phyloP scores from a whole-genome alignment of 1,140 invertebrate genomes.

The Oppia nitens region DNA sequence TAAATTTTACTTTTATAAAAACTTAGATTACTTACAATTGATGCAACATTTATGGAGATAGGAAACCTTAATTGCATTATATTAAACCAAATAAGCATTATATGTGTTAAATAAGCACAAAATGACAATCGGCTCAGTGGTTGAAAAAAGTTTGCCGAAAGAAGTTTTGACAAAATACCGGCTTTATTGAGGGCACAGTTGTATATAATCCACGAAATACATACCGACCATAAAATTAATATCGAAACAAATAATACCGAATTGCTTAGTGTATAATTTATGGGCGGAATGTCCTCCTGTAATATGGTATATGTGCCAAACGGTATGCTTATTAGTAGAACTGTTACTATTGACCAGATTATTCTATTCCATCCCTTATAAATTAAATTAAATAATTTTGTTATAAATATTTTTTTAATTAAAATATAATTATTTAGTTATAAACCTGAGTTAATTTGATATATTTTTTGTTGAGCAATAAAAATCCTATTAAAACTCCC shows the following conservation, averaged over 20 bases:
- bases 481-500: neutral
- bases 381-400: too few relatives aligned
- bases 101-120: slow-evolving; percentile 1
- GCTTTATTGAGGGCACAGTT: slow-evolving; percentile 1
- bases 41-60: neutral
- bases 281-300: neutral
- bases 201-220: slow-evolving; percentile 3
- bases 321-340: neutral
- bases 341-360: neutral
- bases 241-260: neutral
- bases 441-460: neutral
- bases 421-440: neutral
- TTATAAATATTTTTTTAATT: neutral
- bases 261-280: neutral
- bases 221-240: neutral
- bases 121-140: slow-evolving; percentile 6
- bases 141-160: slow-evolving; percentile 8
- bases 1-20: too few relatives aligned
- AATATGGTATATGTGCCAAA: neutral
- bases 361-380: neutral
- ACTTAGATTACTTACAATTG: neutral
- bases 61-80: neutral
- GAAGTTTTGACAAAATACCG: neutral
- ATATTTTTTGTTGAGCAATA: neutral
- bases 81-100: slow-evolving; percentile 11